Base-by-base conservation (phyloP, 2,797 vertebrate species). In the Leucoraja ocellata region DNA sequence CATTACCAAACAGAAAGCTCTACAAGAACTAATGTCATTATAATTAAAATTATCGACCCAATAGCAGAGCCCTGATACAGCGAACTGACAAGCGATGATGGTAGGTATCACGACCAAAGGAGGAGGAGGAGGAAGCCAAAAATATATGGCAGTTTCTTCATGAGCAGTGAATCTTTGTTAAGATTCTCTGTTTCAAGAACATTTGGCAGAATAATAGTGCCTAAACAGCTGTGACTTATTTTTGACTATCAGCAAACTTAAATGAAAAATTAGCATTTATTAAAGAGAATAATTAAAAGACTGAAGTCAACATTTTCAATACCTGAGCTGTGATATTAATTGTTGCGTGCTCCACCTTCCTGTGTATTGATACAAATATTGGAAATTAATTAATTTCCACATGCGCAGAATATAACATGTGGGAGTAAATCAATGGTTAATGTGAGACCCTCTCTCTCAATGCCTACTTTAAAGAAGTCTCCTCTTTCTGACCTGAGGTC, bases 241-340 rank as follows among this genome's bases (percentile, higher is more conserved):
- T 61, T 86, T 58, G n/a, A 68, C 63, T 36, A 88, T 32, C 83
- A 32, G 16, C 16, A 46, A n/a, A 65, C 61, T 36, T 32, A 88
- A 88, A 88, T 68, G 46, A 46, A 68, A 88, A 68, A n/a, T 36
- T 18, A 10, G 84, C 84, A 88, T 86, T 86, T 86, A 25, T n/a
- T 63, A 63, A 32, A 16, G 83, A 14, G 61, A 65, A 88, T 65
- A 1, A 7, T 32, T 65, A 65, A 25, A 54, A 88, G 63, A 7
- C 32, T 63, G 21, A 88, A 65, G n/a, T 16, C 28, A 36, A 16
- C 84, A 86, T 88, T 88, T 36, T 63, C 84, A 68, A 88, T 84
- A 68, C 6, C n/a, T 32, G 3, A 36, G 14, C 63, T 88, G 3
- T 21, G 14, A n/a, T 63, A 88, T n/a, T 61, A 88, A 88, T 21